These are phyloP conservation scores for Sylvicapra grimmia DNA, from an alignment of 2,113 vertebrate species.

Conservation along the genomic window DNA sequence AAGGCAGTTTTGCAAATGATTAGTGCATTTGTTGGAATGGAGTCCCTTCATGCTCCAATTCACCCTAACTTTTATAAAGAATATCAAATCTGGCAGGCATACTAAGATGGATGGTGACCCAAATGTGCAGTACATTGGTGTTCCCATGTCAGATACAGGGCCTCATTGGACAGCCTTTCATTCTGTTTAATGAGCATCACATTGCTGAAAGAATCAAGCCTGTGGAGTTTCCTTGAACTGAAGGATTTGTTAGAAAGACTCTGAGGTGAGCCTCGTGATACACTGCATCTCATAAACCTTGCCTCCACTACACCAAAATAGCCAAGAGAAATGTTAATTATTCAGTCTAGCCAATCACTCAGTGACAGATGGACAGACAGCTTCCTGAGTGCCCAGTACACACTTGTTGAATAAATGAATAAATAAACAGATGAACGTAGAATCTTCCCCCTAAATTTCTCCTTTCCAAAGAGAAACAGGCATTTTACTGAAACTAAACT, in stretches of 20 bases:
- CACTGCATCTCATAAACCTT: not conserved
- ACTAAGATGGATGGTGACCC: slow-evolving; percentile 20
- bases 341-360: not conserved
- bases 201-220: not conserved
- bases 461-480: not conserved
- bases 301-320: not conserved
- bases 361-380: not conserved
- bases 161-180: slow-evolving; percentile 4
- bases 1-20: not conserved
- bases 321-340: not conserved
- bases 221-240: not conserved
- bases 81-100: not conserved
- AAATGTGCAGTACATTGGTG: not conserved
- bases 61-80: not conserved
- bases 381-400: not conserved
- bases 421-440: not conserved
- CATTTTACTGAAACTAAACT: not conserved
- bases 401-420: not conserved
- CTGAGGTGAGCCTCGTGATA: not conserved
- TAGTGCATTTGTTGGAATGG: not conserved
- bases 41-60: slow-evolving; percentile 42
- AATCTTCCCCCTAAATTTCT: not conserved
- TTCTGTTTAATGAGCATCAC: not conserved
- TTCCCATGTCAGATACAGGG: not conserved
- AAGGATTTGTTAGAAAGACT: not conserved